These are phyloP conservation scores for Lipotes vexillifer DNA, from an alignment of 2,113 vertebrate species.

Conservation along the genomic window DNA sequence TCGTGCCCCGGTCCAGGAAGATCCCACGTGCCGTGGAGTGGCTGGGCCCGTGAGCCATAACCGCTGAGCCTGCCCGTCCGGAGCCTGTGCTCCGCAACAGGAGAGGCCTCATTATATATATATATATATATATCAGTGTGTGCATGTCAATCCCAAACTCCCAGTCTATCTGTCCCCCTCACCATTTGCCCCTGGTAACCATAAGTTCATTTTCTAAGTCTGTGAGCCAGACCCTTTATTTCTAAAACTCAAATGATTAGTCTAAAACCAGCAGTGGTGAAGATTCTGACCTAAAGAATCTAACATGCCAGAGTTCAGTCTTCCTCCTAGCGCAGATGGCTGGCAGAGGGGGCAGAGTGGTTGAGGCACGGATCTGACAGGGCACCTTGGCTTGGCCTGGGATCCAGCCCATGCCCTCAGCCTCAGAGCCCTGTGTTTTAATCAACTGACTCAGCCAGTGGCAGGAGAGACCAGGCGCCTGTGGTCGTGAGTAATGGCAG, in stretches of 20 bases:
- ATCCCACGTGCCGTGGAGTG: too few species aligned
- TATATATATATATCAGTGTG: too few species aligned
- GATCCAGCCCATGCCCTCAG: not conserved
- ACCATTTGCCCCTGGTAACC: not conserved
- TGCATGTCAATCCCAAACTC: not conserved
- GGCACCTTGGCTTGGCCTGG: not conserved
- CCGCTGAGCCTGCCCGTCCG: too few species aligned
- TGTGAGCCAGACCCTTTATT: not conserved
- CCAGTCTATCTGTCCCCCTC: not conserved
- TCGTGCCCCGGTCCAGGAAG: too few species aligned
- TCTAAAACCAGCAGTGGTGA: constrained; percentile 6
- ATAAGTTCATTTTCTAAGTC: not conserved
- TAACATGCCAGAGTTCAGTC: not conserved
- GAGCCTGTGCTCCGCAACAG: too few species aligned
- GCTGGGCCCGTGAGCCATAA: too few species aligned
- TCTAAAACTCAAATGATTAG: constrained; percentile 31
- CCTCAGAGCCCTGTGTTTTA: constrained; percentile 9
- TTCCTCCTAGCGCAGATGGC: not conserved
- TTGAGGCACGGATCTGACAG: not conserved
- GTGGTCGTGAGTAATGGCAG: constrained; percentile 48
- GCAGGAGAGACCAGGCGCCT: constrained; percentile 50
- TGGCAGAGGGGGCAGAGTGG: not conserved
- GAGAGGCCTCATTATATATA: too few species aligned
- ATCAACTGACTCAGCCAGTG: constrained; percentile 51
- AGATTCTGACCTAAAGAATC: constrained; percentile 15